These are phyloP conservation scores for Calameuta idolon DNA, from an alignment of 2,888 invertebrate genomes.

Conservation along the genomic window DNA sequence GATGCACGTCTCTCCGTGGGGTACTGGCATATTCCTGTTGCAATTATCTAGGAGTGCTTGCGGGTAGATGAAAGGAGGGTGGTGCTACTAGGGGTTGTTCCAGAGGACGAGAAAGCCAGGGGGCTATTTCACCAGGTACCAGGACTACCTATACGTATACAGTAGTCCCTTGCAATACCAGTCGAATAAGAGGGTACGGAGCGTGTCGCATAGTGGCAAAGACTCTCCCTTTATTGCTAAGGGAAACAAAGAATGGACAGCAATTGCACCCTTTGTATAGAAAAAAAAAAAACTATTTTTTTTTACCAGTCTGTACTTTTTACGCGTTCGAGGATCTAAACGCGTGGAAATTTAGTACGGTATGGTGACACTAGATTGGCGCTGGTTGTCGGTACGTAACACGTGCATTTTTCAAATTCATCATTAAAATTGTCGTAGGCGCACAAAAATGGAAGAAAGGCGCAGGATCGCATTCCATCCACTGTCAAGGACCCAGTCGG, in stretches of 20 bases:
- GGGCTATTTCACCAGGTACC: conserved; percentile 8
- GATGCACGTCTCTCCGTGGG: background rate
- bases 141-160: conserved; percentile 6
- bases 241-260: conserved; percentile 32
- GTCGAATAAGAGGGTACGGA: background rate
- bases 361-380: background rate
- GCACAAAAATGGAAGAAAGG: background rate
- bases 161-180: background rate
- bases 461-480: background rate
- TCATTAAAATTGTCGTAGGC: background rate
- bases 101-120: conserved; percentile 22
- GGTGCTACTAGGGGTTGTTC: background rate
- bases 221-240: conserved; percentile 12
- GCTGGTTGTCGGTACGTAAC: background rate
- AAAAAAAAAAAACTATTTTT: conserved; percentile 24
- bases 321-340: background rate
- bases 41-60: conserved; percentile 42
- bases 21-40: conserved; percentile 32
- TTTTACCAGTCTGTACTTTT: background rate
- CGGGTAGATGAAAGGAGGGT: conserved; percentile 33
- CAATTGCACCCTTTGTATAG: conserved; percentile 32
- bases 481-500: background rate
- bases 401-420: background rate
- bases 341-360: background rate
- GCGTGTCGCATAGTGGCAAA: conserved; percentile 2